Percentiles rank a stretch among this genome's conserved stretches.
Evolutionary conservation across 1,140 invertebrate genomes (phyloP).

Genomic region (Microplitis demolitor): DNA sequence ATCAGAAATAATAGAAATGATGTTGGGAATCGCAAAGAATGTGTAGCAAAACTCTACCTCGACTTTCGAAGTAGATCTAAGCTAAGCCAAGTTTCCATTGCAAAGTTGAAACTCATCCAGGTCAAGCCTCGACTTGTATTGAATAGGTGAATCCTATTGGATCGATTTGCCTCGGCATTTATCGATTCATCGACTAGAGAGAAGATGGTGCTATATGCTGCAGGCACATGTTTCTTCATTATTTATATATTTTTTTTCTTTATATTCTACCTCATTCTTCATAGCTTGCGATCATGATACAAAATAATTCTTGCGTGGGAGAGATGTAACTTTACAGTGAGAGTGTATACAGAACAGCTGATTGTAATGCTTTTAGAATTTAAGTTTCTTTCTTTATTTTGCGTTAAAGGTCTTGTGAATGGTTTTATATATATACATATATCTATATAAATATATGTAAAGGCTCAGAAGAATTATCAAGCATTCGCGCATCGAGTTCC

Average conservation of each 20-base stretch:
- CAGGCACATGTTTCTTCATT: no score
- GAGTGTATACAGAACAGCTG: not conserved
- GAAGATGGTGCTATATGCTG: no score
- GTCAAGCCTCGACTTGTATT: not conserved
- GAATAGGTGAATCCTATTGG: not conserved
- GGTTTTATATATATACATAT: conserved; percentile 6
- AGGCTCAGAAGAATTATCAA: not conserved
- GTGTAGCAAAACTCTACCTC: not conserved
- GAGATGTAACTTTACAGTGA: conserved; percentile 5
- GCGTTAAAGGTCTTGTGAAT: conserved; percentile 28
- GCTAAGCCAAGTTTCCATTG: not conserved
- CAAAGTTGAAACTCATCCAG: conserved; percentile 14
- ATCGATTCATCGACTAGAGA: not conserved
- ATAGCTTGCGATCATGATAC: not conserved
- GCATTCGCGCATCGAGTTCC: not conserved
- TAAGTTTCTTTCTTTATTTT: not conserved
- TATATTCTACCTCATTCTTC: not conserved
- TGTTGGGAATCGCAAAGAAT: not conserved
- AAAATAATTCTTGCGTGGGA: conserved; percentile 14
- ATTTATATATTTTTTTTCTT: not conserved
- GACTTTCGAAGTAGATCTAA: conserved; percentile 4
- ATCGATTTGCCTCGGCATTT: not conserved
- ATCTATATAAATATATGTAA: no score
- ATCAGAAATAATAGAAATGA: not conserved
- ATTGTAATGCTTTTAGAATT: not conserved